Conservation (phyloP, 2,888 invertebrate genomes). For the Crocallis elinguaria region DNA sequence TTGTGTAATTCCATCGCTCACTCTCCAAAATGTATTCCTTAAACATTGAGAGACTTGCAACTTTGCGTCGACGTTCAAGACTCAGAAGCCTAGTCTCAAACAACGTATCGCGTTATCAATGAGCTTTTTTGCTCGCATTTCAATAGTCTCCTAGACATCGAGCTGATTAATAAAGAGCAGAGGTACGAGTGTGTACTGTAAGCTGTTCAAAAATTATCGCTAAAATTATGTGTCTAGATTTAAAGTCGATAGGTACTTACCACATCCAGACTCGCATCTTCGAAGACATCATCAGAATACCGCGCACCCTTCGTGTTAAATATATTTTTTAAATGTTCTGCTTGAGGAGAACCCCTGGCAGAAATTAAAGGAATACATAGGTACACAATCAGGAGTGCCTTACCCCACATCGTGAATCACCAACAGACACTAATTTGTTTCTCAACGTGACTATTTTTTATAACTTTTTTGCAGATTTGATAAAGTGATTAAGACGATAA, state of each 20-base stretch:
- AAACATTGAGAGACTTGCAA: too few species aligned
- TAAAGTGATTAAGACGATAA: neutral
- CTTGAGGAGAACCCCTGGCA: neutral
- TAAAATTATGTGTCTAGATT: neutral
- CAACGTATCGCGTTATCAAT: too few species aligned
- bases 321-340: slow-evolving; percentile 42
- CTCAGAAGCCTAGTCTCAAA: too few species aligned
- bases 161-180: too few species aligned
- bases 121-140: too few species aligned
- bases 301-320: slow-evolving; percentile 37
- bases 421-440: neutral
- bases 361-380: neutral
- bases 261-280: slow-evolving; percentile 69
- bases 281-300: slow-evolving; percentile 59
- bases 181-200: neutral
- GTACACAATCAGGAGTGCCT: neutral
- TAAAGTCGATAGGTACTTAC: slow-evolving; percentile 51
- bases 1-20: too few species aligned
- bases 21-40: too few species aligned
- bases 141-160: too few species aligned
- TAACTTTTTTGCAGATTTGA: neutral
- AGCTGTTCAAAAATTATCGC: neutral
- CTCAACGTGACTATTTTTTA: neutral
- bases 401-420: neutral
- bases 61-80: too few species aligned